phyloP scores from a whole-genome alignment of 2,888 invertebrate genomes.

The Brachypterus glaber region DNA sequence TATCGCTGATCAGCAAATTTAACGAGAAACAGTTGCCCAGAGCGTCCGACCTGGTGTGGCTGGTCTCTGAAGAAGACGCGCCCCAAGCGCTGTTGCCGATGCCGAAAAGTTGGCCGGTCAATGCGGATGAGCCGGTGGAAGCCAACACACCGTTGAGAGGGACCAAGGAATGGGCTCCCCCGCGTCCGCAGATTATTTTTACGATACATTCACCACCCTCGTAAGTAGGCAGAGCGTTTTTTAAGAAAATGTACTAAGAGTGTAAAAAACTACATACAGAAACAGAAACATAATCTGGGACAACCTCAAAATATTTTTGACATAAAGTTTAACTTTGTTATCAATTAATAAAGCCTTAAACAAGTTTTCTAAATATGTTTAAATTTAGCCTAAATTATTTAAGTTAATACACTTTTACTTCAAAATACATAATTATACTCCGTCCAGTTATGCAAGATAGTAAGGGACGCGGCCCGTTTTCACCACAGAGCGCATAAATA shows the following conservation, averaged over 20 bases:
- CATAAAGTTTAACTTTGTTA: too few relatives aligned
- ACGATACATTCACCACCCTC: slow-evolving; percentile 59
- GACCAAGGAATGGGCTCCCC: slow-evolving; percentile 76
- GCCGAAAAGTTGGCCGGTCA: slow-evolving; percentile 60
- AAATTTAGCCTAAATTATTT: background rate
- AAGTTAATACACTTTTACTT: slow-evolving; percentile 2
- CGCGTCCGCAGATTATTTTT: slow-evolving; percentile 73
- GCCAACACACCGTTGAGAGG: slow-evolving; percentile 51
- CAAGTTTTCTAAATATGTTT: too few relatives aligned
- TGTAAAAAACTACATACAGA: too few relatives aligned
- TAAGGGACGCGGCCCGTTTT: too few relatives aligned
- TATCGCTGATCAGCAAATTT: slow-evolving; percentile 66
- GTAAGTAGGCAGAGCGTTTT: too few relatives aligned
- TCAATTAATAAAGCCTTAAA: too few relatives aligned
- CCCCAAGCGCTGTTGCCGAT: slow-evolving; percentile 69
- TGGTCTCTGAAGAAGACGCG: slow-evolving; percentile 67
- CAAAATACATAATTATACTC: too few relatives aligned
- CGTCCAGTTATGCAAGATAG: too few relatives aligned
- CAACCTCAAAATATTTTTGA: too few relatives aligned
- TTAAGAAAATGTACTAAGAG: too few relatives aligned
- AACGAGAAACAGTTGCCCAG: slow-evolving; percentile 65
- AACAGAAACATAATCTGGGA: too few relatives aligned
- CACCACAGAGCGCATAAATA: too few relatives aligned
- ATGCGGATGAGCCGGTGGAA: slow-evolving; percentile 54
- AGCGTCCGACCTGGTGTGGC: slow-evolving; percentile 70